These are phyloP conservation scores for Malaclemys terrapin DNA, from an alignment of 2,113 vertebrate genomes.

Conservation along the genomic window DNA sequence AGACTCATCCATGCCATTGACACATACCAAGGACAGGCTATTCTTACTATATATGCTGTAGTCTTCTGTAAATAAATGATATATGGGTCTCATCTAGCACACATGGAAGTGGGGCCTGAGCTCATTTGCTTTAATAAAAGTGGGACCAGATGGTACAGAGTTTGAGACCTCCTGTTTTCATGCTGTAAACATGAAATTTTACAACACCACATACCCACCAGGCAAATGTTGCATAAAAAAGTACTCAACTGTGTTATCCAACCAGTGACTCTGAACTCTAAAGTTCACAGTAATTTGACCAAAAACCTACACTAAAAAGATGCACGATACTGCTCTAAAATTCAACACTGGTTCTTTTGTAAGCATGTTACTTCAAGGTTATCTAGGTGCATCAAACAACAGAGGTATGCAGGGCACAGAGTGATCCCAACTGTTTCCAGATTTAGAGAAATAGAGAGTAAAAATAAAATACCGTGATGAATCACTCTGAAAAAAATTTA, in stretches of 20 bases:
- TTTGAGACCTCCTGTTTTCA: not conserved
- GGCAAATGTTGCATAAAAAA: not conserved
- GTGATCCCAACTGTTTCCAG: not conserved
- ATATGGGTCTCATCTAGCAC: not conserved
- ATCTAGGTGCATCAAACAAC: not conserved
- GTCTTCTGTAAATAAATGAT: not conserved
- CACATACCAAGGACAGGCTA: not conserved
- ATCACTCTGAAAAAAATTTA: not conserved
- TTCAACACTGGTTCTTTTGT: not conserved
- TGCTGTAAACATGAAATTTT: not conserved
- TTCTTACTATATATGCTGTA: not conserved
- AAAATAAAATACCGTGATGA: not conserved
- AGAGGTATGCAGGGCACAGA: not conserved
- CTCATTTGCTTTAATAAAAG: not conserved
- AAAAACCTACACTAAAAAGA: not conserved
- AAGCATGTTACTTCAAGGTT: not conserved
- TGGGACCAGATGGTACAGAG: not conserved
- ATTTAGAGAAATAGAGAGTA: not conserved
- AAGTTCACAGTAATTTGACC: not conserved
- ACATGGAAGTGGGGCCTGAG: rapidly evolving
- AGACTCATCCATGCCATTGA: not conserved
- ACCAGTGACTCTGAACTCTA: not conserved
- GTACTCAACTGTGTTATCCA: not conserved
- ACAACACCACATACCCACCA: not conserved
- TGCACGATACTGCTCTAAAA: not conserved